Conservation (phyloP, 1,140 invertebrate genomes). For the Drosophila pseudoananassae region DNA sequence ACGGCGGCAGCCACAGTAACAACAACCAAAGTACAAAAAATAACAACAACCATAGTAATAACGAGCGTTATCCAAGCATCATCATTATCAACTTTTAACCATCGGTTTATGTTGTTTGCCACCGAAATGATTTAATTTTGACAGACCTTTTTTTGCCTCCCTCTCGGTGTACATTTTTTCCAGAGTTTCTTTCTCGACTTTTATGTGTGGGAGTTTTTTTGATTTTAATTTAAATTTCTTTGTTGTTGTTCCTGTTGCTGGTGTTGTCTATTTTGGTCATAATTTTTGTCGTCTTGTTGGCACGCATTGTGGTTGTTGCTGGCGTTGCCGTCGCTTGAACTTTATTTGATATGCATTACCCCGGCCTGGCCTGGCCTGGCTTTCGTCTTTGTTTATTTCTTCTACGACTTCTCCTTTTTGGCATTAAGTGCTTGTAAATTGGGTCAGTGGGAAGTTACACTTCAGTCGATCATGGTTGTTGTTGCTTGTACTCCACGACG, state of each 20-base stretch:
- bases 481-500: slow-evolving; percentile 39
- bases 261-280: slow-evolving; percentile 61
- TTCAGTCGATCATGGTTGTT: slow-evolving; percentile 58
- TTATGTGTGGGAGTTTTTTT: slow-evolving; percentile 82
- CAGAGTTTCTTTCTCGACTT: slow-evolving; percentile 77
- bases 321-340: slow-evolving; percentile 54
- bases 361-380: slow-evolving; percentile 71
- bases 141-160: slow-evolving; percentile 71
- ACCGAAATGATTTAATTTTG: slow-evolving; percentile 83
- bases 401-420: slow-evolving; percentile 81
- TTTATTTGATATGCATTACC: slow-evolving; percentile 83
- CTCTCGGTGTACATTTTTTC: slow-evolving; percentile 17
- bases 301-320: slow-evolving; percentile 34
- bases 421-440: slow-evolving; percentile 83
- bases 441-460: slow-evolving; percentile 83
- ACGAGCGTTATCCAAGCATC: slow-evolving; percentile 81
- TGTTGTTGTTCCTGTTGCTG: slow-evolving; percentile 62
- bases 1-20: slow-evolving; percentile 20
- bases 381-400: slow-evolving; percentile 83
- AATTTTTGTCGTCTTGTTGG: slow-evolving; percentile 58
- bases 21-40: slow-evolving; percentile 26
- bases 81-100: slow-evolving; percentile 83
- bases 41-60: slow-evolving; percentile 67
- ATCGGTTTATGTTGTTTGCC: slow-evolving; percentile 82
- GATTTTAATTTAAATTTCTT: slow-evolving; percentile 79